These are phyloP conservation scores for Drosophila tripunctata DNA, from an alignment of 2,888 invertebrate genomes.

Conservation along the genomic window DNA sequence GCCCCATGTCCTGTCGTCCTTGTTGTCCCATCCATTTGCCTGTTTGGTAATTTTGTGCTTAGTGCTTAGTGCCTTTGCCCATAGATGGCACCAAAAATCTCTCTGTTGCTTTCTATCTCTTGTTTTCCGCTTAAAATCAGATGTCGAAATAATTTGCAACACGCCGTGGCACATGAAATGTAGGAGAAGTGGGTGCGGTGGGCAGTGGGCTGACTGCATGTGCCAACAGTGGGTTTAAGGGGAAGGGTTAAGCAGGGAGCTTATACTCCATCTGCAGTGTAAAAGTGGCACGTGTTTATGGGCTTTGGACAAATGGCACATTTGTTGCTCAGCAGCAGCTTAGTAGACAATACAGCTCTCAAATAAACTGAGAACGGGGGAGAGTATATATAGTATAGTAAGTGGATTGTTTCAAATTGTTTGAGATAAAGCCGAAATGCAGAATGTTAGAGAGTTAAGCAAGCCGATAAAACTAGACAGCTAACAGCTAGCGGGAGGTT, in stretches of 20 bases:
- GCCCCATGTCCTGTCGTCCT: conserved; percentile 15
- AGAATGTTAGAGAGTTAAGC: background rate
- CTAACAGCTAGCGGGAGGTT: background rate
- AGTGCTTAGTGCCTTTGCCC: conserved; percentile 43
- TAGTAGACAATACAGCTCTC: conserved; percentile 35
- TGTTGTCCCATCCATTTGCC: conserved; percentile 63
- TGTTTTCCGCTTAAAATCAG: conserved; percentile 84
- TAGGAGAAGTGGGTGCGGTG: no score
- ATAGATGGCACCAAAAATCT: conserved; percentile 54
- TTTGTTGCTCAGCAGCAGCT: conserved; percentile 52
- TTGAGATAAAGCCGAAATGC: background rate
- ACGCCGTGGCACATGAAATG: conserved; percentile 70
- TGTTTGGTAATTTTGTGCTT: conserved; percentile 77
- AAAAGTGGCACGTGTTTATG: conserved; percentile 75
- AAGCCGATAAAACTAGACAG: conserved; percentile 4
- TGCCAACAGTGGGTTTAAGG: background rate
- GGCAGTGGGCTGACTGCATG: background rate
- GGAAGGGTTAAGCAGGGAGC: background rate
- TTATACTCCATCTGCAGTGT: conserved; percentile 9
- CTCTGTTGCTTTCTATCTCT: conserved; percentile 72
- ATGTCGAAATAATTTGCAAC: conserved; percentile 83
- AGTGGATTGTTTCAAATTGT: conserved; percentile 10
- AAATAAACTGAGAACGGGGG: background rate
- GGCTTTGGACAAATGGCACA: conserved; percentile 52
- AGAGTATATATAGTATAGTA: no score